Conservation (phyloP, 2,113 vertebrate genomes). For the Aviceda subcristata region DNA sequence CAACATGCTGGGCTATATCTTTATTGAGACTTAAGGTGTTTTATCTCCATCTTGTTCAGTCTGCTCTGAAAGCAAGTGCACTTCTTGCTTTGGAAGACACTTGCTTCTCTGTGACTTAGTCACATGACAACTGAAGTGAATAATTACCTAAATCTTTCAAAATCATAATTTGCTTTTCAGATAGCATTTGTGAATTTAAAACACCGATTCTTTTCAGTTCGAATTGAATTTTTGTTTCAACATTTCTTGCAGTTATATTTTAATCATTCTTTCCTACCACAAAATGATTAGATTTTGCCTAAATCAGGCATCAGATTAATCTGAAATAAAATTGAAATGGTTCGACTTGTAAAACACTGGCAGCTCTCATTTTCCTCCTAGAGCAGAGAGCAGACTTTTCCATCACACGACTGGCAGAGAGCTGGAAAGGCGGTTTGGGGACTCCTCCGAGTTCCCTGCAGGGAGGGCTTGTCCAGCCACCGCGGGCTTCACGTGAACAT, state of each 20-base stretch:
- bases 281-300: not conserved
- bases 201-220: not conserved
- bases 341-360: not conserved
- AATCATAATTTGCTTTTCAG: not conserved
- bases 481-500: rapidly evolving
- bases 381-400: not conserved
- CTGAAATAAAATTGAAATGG: not conserved
- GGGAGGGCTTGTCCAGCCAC: not conserved
- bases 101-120: not conserved
- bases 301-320: not conserved
- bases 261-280: not conserved
- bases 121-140: not conserved
- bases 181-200: not conserved
- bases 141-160: not conserved
- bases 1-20: rapidly evolving
- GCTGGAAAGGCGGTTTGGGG: not conserved
- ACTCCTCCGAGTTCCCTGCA: not conserved
- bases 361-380: not conserved
- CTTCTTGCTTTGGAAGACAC: not conserved
- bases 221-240: not conserved
- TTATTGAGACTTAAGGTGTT: not conserved
- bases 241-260: not conserved
- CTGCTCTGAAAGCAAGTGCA: not conserved
- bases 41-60: not conserved
- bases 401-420: not conserved